These are phyloP conservation scores for Brachirus orientalis DNA, from an alignment of 2,113 vertebrate genomes.

Conservation along the genomic window DNA sequence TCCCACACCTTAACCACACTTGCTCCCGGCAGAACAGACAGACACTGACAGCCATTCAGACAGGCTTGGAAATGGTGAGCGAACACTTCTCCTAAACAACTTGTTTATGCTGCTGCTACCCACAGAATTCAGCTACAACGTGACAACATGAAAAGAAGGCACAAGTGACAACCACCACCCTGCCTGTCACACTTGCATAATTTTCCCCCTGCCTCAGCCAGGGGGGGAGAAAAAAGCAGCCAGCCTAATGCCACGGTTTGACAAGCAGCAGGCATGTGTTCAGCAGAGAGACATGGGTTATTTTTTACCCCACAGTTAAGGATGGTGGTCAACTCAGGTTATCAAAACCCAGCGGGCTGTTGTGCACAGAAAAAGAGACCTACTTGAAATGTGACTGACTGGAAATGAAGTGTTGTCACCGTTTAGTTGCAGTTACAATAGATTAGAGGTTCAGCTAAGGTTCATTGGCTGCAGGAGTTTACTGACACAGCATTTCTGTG, in stretches of 20 bases:
- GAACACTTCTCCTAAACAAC: constrained; percentile 72
- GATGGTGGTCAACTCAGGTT: constrained; percentile 36
- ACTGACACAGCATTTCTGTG: constrained; percentile 38
- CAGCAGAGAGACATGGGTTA: constrained; percentile 31
- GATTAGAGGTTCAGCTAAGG: constrained; percentile 34
- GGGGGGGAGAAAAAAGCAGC: constrained; percentile 38
- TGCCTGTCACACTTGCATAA: constrained; percentile 67
- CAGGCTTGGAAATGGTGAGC: constrained; percentile 71
- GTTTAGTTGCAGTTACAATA: constrained; percentile 13
- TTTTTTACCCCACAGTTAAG: constrained; percentile 54
- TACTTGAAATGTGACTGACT: constrained; percentile 22
- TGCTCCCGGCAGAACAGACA: constrained; percentile 55
- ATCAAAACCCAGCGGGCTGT: constrained; percentile 49
- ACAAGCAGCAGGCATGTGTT: constrained; percentile 43
- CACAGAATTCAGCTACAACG: constrained; percentile 71
- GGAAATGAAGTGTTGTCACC: neutral
- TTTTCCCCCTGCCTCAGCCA: constrained; percentile 49
- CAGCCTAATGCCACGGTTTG: constrained; percentile 50
- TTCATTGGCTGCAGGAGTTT: constrained; percentile 30
- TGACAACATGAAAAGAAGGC: constrained; percentile 75
- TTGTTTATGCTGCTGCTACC: constrained; percentile 72
- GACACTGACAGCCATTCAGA: constrained; percentile 67
- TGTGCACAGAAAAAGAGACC: constrained; percentile 21
- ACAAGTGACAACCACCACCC: constrained; percentile 70
- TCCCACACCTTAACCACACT: constrained; percentile 53